Conservation (phyloP, 2,797 vertebrate genomes). For the Characodon lateralis region DNA sequence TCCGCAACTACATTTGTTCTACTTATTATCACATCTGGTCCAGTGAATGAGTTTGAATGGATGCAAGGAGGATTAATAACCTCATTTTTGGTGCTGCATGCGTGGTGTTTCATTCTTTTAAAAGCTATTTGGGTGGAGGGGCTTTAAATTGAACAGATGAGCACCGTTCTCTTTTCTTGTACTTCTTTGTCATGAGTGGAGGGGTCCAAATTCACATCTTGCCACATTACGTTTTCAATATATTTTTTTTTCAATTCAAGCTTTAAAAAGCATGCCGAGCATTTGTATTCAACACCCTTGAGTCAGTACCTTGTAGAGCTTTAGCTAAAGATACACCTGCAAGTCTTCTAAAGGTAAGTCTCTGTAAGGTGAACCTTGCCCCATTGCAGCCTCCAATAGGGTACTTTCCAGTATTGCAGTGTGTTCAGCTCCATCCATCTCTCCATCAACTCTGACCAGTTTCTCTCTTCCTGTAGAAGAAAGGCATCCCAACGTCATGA, state of each 20-base stretch:
- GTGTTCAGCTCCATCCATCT: no score
- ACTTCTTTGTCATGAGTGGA: neutral
- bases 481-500: neutral
- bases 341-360: neutral
- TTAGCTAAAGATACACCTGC: neutral
- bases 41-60: conserved; percentile 49
- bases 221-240: neutral
- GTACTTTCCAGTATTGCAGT: no score
- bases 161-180: neutral
- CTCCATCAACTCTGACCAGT: no score
- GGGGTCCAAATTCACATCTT: neutral
- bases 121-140: conserved; percentile 11
- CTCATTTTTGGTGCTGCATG: conserved; percentile 11
- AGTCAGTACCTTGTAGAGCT: neutral
- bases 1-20: conserved; percentile 60
- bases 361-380: neutral
- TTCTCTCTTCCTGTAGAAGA: no score
- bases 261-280: neutral
- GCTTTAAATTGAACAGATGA: conserved; percentile 15
- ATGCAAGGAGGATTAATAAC: conserved; percentile 23
- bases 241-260: neutral
- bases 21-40: conserved; percentile 46
- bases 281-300: neutral
- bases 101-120: conserved; percentile 29
- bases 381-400: no score